phyloP scores from a whole-genome alignment of 2,888 invertebrate species.

The Rhagonycha fulva region DNA sequence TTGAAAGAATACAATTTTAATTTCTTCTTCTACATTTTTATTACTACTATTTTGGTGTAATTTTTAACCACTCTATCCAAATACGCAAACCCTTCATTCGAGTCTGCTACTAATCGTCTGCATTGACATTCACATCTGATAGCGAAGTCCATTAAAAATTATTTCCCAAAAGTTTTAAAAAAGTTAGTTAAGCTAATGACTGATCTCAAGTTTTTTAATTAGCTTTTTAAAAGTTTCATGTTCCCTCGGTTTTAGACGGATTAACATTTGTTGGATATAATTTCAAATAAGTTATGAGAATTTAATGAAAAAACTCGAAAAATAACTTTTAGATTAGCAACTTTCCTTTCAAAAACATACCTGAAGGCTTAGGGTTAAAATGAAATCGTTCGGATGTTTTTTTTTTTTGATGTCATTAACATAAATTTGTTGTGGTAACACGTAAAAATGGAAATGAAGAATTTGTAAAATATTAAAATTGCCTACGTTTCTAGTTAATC shows the following conservation, averaged over 20 bases:
- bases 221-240: conserved; percentile 31
- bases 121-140: conserved; percentile 32
- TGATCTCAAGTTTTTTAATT: conserved; percentile 34
- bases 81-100: not conserved
- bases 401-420: not conserved
- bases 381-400: not conserved
- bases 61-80: not conserved
- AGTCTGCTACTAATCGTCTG: not conserved
- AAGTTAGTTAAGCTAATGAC: conserved; percentile 32
- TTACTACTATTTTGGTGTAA: not conserved
- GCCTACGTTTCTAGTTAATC: not conserved
- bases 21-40: not conserved
- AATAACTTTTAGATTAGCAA: conserved; percentile 11
- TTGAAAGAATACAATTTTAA: not conserved
- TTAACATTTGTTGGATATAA: conserved; percentile 31
- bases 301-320: conserved; percentile 16
- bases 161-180: conserved; percentile 30
- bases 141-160: conserved; percentile 32
- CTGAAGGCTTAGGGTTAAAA: not conserved
- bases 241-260: conserved; percentile 30
- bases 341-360: conserved; percentile 4
- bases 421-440: not conserved
- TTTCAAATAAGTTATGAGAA: conserved; percentile 20
- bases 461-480: not conserved
- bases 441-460: not conserved